Percentiles rank a stretch among this genome's conserved stretches.
These are phyloP conservation scores for Tanaodytes sp. DNA, from an alignment of 2,888 invertebrate genomes.

Conservation along the genomic window DNA sequence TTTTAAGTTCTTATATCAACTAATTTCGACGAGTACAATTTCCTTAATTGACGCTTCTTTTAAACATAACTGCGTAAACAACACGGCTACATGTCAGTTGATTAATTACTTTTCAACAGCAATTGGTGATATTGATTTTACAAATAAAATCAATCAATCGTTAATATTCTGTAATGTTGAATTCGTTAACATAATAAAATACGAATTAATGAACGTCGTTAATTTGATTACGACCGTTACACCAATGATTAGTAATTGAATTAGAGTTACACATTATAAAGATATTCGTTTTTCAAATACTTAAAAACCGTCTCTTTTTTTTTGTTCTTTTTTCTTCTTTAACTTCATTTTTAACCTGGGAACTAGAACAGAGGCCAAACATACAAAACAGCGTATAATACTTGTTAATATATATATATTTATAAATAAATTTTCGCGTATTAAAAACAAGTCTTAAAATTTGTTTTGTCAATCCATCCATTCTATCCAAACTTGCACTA, in stretches of 20 bases:
- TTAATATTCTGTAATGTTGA: background rate
- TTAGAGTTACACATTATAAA: too few species aligned
- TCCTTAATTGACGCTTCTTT: slow-evolving; percentile 34
- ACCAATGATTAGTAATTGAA: background rate
- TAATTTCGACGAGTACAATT: slow-evolving; percentile 34
- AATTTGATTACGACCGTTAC: background rate
- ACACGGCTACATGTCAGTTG: slow-evolving; percentile 1
- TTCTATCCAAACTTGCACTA: slow-evolving; percentile 34
- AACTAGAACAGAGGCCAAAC: slow-evolving; percentile 59
- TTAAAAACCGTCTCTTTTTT: too few species aligned
- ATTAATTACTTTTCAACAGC: too few species aligned
- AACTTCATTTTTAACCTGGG: too few species aligned
- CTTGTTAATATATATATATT: slow-evolving; percentile 59
- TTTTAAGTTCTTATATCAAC: slow-evolving; percentile 30
- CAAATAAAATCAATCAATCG: background rate
- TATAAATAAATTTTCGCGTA: slow-evolving; percentile 57
- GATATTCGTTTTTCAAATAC: too few species aligned
- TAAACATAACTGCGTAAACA: slow-evolving; percentile 15
- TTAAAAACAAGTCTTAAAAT: slow-evolving; percentile 32
- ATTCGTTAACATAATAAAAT: background rate
- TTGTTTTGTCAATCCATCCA: slow-evolving; percentile 33
- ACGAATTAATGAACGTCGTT: background rate
- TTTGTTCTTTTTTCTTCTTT: too few species aligned
- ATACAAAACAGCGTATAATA: slow-evolving; percentile 65
- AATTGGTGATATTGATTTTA: background rate